phyloP scores from a whole-genome alignment of 2,888 invertebrate species.

The Dione juno region DNA sequence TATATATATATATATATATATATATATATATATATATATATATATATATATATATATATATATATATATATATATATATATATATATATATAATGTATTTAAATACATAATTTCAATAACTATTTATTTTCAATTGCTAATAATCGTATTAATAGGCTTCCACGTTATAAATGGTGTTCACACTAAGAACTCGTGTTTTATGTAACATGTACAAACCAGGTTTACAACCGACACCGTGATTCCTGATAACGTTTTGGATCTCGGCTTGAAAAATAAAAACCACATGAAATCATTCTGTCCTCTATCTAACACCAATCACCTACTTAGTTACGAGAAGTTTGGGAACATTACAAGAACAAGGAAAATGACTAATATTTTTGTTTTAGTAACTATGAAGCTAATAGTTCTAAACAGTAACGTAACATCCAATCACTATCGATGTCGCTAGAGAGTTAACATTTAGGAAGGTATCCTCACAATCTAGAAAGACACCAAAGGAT shows the following conservation, averaged over 20 bases:
- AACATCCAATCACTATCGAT: slow-evolving; percentile 35
- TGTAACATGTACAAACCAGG: slow-evolving; percentile 78
- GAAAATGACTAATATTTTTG: slow-evolving; percentile 2
- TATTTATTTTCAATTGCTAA: no score
- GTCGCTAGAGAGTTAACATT: slow-evolving; percentile 38
- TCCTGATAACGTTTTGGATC: slow-evolving; percentile 79
- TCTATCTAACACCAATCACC: not conserved
- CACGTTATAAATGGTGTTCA: slow-evolving; percentile 58
- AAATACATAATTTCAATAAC: no score
- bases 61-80: no score
- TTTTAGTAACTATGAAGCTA: slow-evolving; percentile 27
- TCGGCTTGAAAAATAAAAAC: slow-evolving; percentile 74
- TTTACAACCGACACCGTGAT: slow-evolving; percentile 82
- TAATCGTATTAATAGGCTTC: slow-evolving; percentile 53
- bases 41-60: no score
- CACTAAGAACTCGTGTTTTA: slow-evolving; percentile 60
- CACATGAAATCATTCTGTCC: slow-evolving; percentile 53
- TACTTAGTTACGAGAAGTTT: not conserved
- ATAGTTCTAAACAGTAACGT: slow-evolving; percentile 30
- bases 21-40: no score
- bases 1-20: no score
- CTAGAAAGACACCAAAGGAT: slow-evolving; percentile 41
- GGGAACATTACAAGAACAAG: slow-evolving; percentile 7
- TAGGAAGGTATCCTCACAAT: slow-evolving; percentile 38
- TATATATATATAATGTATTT: no score